A percentile compares a stretch with the other conserved stretches of the same genome.
phyloP scores from a whole-genome alignment of 1,140 invertebrate species.

The Pseudomyrmex dendroicus region DNA sequence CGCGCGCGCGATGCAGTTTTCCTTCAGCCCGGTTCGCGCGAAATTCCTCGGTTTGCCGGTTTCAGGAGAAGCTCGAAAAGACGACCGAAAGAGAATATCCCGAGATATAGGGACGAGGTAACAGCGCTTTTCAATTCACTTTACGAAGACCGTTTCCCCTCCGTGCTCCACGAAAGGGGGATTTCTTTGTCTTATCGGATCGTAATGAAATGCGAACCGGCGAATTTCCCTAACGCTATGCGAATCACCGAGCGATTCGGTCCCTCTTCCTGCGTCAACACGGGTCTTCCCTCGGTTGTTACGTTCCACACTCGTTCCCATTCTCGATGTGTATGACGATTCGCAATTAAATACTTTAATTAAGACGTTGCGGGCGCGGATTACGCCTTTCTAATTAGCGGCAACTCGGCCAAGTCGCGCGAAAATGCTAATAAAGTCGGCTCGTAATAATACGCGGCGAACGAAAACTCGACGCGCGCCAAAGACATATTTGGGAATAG shows the following conservation, averaged over 20 bases:
- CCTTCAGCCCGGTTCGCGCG: constrained; percentile 35
- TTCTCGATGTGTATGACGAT: not conserved
- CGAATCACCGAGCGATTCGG: constrained; percentile 12
- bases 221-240: constrained; percentile 71
- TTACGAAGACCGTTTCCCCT: constrained; percentile 40
- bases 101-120: constrained; percentile 17
- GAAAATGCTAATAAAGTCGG: constrained; percentile 7
- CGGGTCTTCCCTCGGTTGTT: constrained; percentile 18
- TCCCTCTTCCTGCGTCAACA: constrained; percentile 29
- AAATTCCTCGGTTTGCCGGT: constrained; percentile 33
- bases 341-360: constrained; percentile 63
- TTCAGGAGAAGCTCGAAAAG: constrained; percentile 1
- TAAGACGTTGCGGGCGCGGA: constrained; percentile 8
- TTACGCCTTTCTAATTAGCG: not conserved
- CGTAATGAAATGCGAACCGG: constrained; percentile 70
- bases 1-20: not conserved
- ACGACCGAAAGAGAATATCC: constrained; percentile 11
- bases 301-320: not conserved
- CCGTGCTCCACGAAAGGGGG: constrained; percentile 43
- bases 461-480: not conserved
- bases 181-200: constrained; percentile 70
- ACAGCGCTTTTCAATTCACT: constrained; percentile 68
- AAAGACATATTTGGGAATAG: not conserved
- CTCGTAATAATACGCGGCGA: not conserved
- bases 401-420: not conserved